Base-by-base conservation (phyloP, 2,888 invertebrate genomes). In the Scaptomyza parva region DNA sequence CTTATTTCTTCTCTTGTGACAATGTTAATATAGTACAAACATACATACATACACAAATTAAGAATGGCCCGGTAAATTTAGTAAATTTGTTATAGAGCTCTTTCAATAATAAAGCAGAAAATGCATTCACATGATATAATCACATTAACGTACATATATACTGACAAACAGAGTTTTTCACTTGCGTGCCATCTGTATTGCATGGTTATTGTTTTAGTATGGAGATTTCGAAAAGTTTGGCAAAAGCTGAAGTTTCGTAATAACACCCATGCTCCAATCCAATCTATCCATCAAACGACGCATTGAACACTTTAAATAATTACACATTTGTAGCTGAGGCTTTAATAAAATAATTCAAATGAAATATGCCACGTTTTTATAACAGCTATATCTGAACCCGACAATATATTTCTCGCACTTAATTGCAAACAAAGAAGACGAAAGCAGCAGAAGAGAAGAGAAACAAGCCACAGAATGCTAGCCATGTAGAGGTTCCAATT, bases 281-380 rank as follows among this genome's bases (percentile, higher is more conserved):
- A 33, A 26, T 26, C 43, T 39, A 57, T 70, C 72, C 44, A 48
- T 60, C 62, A 53, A 53, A 33, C 37, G 47, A 54, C 59, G 66
- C 63, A 47, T 48, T 53, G 66, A 80, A 68, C 67, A 78, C 72
- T 85, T 82, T 72, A 76, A 82, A 73, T 85, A 78, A 82, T 82
- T 85, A 76, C 83, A 70, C 82, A 79, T 60, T 60, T 68, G 47
- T 39, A 4, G 48, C 64, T 40, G 65, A 63, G 52, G 61, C 70
- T 74, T 87, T 87, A 82, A 82, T 87, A 86, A 87, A 82, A 88
- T 83, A 76, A 83, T 79, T 86, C 79, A 78, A 88, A 74, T 61
- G 63, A 83, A 86, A 79, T 79, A 70, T 86, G 79, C 73, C 51
- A 61, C 45, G 75, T 65, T 72, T 48, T n/a, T n/a, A n/a, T n/a